A percentile compares a stretch with the other conserved stretches of the same genome.
Evolutionary conservation across 2,113 vertebrate genomes (phyloP).

Genomic region (Elaphurus davidianus): DNA sequence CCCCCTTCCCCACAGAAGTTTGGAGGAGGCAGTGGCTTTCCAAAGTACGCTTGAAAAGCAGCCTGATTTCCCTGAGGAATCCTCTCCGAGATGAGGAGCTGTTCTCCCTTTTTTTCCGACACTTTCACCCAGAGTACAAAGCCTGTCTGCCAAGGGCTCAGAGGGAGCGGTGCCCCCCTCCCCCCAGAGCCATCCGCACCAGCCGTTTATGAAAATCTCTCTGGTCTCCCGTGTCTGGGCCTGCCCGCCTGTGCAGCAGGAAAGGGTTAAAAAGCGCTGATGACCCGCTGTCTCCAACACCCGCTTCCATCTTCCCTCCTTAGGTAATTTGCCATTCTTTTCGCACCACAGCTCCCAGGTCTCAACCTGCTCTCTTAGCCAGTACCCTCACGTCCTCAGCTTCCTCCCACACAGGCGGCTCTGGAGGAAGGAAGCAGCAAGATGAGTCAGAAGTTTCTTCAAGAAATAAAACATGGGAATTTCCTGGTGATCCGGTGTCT

Average conservation of each 20-base stretch:
- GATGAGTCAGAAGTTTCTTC: constrained; percentile 28
- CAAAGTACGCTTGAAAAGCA: constrained; percentile 69
- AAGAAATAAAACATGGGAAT: not conserved
- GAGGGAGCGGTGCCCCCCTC: not conserved
- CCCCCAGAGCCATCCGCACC: not conserved
- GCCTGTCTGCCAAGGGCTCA: constrained; percentile 11
- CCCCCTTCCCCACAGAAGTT: constrained; percentile 41
- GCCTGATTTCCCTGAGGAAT: constrained; percentile 75
- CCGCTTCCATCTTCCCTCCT: not conserved
- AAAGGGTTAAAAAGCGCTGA: constrained; percentile 54
- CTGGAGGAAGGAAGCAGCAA: constrained; percentile 18
- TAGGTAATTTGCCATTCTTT: constrained; percentile 61
- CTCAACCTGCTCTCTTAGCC: constrained; percentile 52
- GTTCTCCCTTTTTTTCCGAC: constrained; percentile 57
- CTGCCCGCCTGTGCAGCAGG: not conserved
- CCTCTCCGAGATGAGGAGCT: constrained; percentile 61
- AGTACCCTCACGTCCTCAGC: constrained; percentile 57
- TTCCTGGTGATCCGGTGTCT: not conserved
- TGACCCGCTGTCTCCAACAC: not conserved
- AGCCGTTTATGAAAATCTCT: not conserved
- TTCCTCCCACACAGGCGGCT: constrained; percentile 57
- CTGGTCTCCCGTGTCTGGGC: not conserved
- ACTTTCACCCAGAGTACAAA: constrained; percentile 53
- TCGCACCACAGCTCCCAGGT: constrained; percentile 32
- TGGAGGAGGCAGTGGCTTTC: constrained; percentile 67